A percentile compares a stretch with the other conserved stretches of the same genome.
Evolutionary conservation across 2,888 invertebrate genomes (phyloP).

Genomic region (Drosophila lutescens): DNA sequence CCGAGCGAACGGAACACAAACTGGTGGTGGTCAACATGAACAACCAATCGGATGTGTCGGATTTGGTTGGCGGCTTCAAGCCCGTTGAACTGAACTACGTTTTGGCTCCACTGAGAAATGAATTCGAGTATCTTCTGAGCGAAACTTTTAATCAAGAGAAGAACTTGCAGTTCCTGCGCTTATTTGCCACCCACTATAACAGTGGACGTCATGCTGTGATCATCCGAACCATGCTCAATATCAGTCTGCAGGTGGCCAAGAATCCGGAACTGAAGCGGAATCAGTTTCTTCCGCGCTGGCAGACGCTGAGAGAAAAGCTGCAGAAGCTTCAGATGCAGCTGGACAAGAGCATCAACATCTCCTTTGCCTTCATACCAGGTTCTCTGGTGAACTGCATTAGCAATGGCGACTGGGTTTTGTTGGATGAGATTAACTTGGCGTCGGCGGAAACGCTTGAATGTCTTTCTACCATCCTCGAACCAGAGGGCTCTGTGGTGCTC

Average conservation of each 20-base stretch:
- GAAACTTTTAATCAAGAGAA: constrained; percentile 90
- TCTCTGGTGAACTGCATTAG: constrained; percentile 95
- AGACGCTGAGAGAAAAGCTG: constrained; percentile 88
- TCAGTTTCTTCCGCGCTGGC: constrained; percentile 87
- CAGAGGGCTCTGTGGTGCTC: constrained; percentile 91
- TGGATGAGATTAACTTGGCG: constrained; percentile 99
- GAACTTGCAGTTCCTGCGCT: constrained; percentile 92
- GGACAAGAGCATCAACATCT: constrained; percentile 85
- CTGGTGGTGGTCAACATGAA: constrained; percentile 99
- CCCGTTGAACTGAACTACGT: constrained; percentile 96
- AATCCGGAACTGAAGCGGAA: constrained; percentile 67
- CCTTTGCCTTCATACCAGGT: constrained; percentile 96
- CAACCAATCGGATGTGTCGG: constrained; percentile 98
- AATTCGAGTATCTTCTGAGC: constrained; percentile 93
- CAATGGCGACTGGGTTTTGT: constrained; percentile 96
- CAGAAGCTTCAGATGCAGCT: constrained; percentile 90
- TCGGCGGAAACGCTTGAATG: constrained; percentile 98
- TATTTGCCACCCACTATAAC: constrained; percentile 91
- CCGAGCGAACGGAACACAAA: constrained; percentile 92
- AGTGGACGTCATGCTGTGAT: constrained; percentile 90
- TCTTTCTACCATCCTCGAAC: constrained; percentile 94
- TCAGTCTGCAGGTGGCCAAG: constrained; percentile 82
- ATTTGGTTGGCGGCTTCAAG: constrained; percentile 98
- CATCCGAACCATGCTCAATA: constrained; percentile 90
- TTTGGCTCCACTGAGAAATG: constrained; percentile 90